These are phyloP conservation scores for Mongoloraphidia duomilia DNA, from an alignment of 2,888 invertebrate species.

Conservation along the genomic window DNA sequence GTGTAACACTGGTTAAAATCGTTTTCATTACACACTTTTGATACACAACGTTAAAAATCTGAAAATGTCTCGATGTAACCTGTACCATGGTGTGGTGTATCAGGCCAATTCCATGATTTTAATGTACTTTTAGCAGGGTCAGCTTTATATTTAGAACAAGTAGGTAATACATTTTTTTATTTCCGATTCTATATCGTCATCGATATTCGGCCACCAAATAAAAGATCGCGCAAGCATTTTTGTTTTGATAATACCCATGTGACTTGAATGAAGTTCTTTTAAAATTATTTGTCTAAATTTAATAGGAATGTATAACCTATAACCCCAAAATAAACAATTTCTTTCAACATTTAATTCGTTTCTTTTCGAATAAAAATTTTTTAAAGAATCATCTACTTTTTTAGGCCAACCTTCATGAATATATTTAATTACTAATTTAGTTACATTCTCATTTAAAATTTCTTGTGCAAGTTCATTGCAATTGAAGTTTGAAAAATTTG, in stretches of 20 bases:
- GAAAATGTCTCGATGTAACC: constrained; percentile 16
- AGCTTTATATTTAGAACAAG: constrained; percentile 9
- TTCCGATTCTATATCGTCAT: constrained; percentile 15
- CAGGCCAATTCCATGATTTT: constrained; percentile 13
- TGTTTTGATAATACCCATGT: constrained; percentile 17
- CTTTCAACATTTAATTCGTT: constrained; percentile 11
- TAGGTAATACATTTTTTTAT: constrained; percentile 15
- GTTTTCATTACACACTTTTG: no score
- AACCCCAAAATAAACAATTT: constrained; percentile 14
- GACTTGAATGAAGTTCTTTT: constrained; percentile 15
- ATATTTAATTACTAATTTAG: no score
- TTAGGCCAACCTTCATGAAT: no score
- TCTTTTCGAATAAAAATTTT: constrained; percentile 5
- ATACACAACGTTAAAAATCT: no score
- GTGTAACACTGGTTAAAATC: no score
- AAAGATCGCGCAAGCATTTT: constrained; percentile 16
- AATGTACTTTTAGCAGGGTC: constrained; percentile 11
- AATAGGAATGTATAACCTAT: constrained; percentile 17
- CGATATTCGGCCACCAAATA: constrained; percentile 17
- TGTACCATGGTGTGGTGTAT: constrained; percentile 10
- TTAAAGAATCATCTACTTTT: no score
- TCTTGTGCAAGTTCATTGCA: no score
- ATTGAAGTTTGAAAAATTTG: no score
- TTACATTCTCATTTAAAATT: no score
- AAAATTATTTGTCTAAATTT: constrained; percentile 11